Conservation (phyloP, 2,888 invertebrate species). For the Ennomos erosarius region DNA sequence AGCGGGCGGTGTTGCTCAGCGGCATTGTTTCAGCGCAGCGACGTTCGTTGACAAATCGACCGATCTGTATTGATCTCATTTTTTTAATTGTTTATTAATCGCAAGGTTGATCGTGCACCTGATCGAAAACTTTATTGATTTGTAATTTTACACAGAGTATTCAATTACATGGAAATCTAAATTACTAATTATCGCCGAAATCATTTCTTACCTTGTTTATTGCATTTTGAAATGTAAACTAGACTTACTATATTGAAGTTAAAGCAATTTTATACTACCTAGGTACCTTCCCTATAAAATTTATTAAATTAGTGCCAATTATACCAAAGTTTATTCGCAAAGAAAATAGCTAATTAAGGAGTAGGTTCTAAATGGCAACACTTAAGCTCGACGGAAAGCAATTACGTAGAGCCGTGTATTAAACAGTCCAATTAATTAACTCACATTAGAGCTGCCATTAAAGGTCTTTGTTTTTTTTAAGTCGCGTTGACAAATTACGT, state of each 20-base stretch:
- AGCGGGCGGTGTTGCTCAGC: constrained; percentile 54
- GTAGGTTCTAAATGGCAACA: constrained; percentile 52
- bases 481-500: constrained; percentile 74
- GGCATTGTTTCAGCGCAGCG: constrained; percentile 63
- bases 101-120: constrained; percentile 47
- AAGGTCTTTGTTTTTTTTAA: constrained; percentile 69
- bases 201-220: constrained; percentile 19
- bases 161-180: constrained; percentile 33
- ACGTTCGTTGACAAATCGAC: constrained; percentile 63
- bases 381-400: constrained; percentile 52
- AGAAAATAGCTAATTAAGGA: constrained; percentile 41
- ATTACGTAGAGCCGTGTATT: constrained; percentile 60
- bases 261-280: constrained; percentile 4
- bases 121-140: constrained; percentile 38
- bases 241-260: background rate
- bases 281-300: constrained; percentile 32
- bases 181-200: constrained; percentile 29
- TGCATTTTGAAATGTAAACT: constrained; percentile 21
- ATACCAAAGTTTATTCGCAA: constrained; percentile 22
- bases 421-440: constrained; percentile 75
- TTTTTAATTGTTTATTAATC: constrained; percentile 61
- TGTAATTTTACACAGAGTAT: constrained; percentile 35
- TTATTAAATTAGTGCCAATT: constrained; percentile 33
- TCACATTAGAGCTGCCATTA: constrained; percentile 66
- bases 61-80: constrained; percentile 71